A percentile compares a stretch with the other conserved stretches of the same genome.
Conservation (phyloP, 2,113 vertebrate species). For the Strix uralensis region DNA sequence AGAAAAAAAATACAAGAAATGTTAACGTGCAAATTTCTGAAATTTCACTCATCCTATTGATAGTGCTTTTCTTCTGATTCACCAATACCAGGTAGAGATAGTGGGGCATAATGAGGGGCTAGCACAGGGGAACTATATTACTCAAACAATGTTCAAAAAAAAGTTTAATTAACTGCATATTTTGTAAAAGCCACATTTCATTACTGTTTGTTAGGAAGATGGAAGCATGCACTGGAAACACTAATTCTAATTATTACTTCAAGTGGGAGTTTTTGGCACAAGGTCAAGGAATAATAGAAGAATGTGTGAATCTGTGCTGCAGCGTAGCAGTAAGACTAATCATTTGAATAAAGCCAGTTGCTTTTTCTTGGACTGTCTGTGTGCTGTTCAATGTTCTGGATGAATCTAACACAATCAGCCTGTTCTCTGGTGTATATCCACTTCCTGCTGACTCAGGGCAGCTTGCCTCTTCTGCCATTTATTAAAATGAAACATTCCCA, state of each 20-base stretch:
- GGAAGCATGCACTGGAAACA: constrained; percentile 80
- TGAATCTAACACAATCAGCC: constrained; percentile 83
- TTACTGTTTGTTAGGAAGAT: constrained; percentile 77
- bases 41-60: background rate
- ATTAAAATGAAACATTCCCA: constrained; percentile 78
- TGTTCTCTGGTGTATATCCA: constrained; percentile 81
- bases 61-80: background rate
- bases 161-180: constrained; percentile 73
- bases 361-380: constrained; percentile 72
- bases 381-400: constrained; percentile 80
- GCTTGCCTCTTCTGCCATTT: constrained; percentile 80
- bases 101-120: background rate
- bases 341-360: constrained; percentile 81
- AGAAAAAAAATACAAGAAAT: background rate
- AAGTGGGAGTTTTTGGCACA: constrained; percentile 83
- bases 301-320: constrained; percentile 80
- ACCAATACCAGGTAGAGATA: background rate
- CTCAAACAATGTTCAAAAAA: constrained; percentile 59
- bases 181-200: constrained; percentile 70
- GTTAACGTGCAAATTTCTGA: background rate
- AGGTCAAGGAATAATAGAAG: constrained; percentile 85
- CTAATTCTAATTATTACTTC: constrained; percentile 85
- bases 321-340: constrained; percentile 78
- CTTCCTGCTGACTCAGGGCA: constrained; percentile 83
- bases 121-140: constrained; percentile 56